A percentile compares a stretch with the other conserved stretches of the same genome.
Conservation (phyloP, 2,113 vertebrate genomes). For the Callocephalon fimbriatum region DNA sequence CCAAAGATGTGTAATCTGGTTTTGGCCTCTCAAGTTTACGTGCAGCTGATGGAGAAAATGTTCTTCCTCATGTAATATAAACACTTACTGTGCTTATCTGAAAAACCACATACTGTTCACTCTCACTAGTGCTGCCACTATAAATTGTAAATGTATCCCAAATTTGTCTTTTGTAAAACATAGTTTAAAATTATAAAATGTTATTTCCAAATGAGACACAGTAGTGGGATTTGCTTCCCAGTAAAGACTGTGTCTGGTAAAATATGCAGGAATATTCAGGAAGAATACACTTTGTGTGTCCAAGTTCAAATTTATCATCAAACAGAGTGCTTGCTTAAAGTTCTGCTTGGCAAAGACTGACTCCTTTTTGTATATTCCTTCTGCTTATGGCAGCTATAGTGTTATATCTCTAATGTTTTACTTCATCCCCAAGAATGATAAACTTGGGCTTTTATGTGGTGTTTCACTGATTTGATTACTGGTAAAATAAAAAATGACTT, state of each 20-base stretch:
- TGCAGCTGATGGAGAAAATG: not conserved
- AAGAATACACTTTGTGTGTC: not conserved
- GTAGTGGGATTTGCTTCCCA: not conserved
- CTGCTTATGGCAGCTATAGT: not conserved
- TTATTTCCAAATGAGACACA: not conserved
- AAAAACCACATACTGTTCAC: not conserved
- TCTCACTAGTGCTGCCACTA: not conserved
- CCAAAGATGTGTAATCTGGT: not conserved
- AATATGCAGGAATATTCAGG: constrained; percentile 9
- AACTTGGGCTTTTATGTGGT: constrained; percentile 62
- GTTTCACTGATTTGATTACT: constrained; percentile 63
- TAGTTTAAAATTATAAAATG: not conserved
- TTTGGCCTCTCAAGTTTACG: not conserved
- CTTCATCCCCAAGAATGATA: constrained; percentile 42
- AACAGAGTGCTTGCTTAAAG: not conserved
- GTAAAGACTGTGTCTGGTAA: not conserved
- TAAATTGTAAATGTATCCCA: not conserved
- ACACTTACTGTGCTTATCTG: not conserved
- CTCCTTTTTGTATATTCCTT: constrained; percentile 24
- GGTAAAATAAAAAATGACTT: constrained; percentile 53
- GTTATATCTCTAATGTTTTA: constrained; percentile 17
- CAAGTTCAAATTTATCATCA: constrained; percentile 2
- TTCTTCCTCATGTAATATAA: not conserved
- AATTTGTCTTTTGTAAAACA: not conserved
- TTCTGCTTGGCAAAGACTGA: not conserved